phyloP scores from a whole-genome alignment of 2,888 invertebrate genomes.

The Ramazzottius varieornatus region DNA sequence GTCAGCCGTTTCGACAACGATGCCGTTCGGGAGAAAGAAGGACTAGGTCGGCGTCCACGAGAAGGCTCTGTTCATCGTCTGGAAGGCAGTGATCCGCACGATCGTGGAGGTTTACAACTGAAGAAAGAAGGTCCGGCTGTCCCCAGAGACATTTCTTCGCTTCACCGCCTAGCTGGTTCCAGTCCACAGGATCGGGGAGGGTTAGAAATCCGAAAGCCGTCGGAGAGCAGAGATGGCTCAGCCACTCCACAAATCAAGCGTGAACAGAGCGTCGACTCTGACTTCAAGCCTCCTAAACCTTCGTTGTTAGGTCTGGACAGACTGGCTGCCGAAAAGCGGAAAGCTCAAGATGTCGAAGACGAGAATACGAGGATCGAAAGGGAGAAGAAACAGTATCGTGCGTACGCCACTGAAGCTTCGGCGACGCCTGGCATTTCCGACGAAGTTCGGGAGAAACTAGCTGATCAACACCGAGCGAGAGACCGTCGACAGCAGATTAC shows the following conservation, averaged over 20 bases:
- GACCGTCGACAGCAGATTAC: not conserved
- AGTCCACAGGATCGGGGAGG: not conserved
- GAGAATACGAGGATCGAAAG: not conserved
- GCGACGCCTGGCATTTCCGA: slow-evolving; percentile 1
- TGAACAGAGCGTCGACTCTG: not conserved
- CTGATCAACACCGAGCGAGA: not conserved
- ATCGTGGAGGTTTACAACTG: not conserved
- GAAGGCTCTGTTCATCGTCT: not conserved
- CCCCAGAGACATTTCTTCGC: too few relatives aligned
- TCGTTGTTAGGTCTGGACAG: not conserved
- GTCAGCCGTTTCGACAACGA: not conserved
- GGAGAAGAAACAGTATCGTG: not conserved
- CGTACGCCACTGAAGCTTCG: not conserved
- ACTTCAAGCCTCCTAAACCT: not conserved
- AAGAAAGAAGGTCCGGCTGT: not conserved
- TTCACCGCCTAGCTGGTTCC: not conserved
- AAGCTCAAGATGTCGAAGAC: not conserved
- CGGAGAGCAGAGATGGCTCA: not conserved
- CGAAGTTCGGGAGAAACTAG: not conserved
- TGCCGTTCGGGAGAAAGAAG: not conserved
- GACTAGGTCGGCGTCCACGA: not conserved
- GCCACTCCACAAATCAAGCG: too few relatives aligned
- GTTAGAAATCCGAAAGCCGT: not conserved
- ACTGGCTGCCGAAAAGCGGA: not conserved
- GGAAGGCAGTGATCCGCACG: not conserved